These are phyloP conservation scores for Trichechus manatus DNA, from an alignment of 2,113 vertebrate genomes.

Conservation along the genomic window DNA sequence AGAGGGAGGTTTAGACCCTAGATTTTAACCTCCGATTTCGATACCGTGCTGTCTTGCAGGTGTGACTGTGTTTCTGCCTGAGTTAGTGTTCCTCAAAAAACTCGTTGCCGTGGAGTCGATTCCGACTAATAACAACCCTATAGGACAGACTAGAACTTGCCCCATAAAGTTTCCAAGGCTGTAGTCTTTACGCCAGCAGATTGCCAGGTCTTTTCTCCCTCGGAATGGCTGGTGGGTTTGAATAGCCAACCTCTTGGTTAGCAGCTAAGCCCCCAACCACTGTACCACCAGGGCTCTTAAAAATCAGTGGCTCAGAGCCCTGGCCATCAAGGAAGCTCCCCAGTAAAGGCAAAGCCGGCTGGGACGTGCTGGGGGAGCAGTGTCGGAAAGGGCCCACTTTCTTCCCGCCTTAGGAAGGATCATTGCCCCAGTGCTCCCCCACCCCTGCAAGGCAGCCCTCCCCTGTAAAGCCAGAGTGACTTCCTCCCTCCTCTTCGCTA, in stretches of 20 bases:
- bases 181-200: not conserved
- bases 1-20: rapidly evolving
- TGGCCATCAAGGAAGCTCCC: not conserved
- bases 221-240: not conserved
- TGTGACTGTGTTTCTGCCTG: not conserved
- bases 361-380: rapidly evolving
- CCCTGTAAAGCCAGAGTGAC: too few relatives aligned
- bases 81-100: not conserved
- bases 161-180: not conserved
- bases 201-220: not conserved
- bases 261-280: not conserved
- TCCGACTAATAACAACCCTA: not conserved
- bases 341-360: rapidly evolving
- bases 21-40: rapidly evolving
- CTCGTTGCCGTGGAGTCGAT: too few relatives aligned
- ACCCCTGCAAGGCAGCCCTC: too few relatives aligned
- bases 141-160: not conserved
- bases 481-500: not conserved
- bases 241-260: not conserved
- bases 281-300: not conserved
- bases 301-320: not conserved
- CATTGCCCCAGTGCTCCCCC: rapidly evolving
- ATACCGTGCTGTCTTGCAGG: rapidly evolving
- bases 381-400: rapidly evolving
- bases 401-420: not conserved